Percentiles rank a stretch among this genome's conserved stretches.
These are phyloP conservation scores for Drosophila melanogaster DNA, from an alignment of 1,140 invertebrate species.

Conservation along the genomic window Release_6_plus_ISO1_MT NT_033779.5:20707501-20708000, in stretches of 20 bases:
- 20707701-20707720: slow-evolving; percentile 18
- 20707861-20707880: slow-evolving; percentile 6
- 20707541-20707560: slow-evolving; percentile 32
- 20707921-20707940: background rate
- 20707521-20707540: slow-evolving; percentile 37
- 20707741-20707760: slow-evolving; percentile 49
- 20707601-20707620: slow-evolving; percentile 72
- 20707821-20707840: slow-evolving; percentile 40
- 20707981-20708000: too few species aligned
- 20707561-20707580: slow-evolving; percentile 55
- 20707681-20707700: slow-evolving; percentile 24
- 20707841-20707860: slow-evolving; percentile 39
- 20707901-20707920: background rate
- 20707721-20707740: slow-evolving; percentile 52
- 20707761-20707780: slow-evolving; percentile 58
- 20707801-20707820: slow-evolving; percentile 45
- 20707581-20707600: slow-evolving; percentile 36
- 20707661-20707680: slow-evolving; percentile 27
- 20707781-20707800: slow-evolving; percentile 42
- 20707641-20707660: slow-evolving; percentile 52
- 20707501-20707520: slow-evolving; percentile 65
- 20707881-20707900: background rate
- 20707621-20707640: slow-evolving; percentile 67
- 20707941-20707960: background rate
- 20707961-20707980: background rate